Conservation (phyloP, 2,888 invertebrate genomes). For the Aphidius colemani region DNA sequence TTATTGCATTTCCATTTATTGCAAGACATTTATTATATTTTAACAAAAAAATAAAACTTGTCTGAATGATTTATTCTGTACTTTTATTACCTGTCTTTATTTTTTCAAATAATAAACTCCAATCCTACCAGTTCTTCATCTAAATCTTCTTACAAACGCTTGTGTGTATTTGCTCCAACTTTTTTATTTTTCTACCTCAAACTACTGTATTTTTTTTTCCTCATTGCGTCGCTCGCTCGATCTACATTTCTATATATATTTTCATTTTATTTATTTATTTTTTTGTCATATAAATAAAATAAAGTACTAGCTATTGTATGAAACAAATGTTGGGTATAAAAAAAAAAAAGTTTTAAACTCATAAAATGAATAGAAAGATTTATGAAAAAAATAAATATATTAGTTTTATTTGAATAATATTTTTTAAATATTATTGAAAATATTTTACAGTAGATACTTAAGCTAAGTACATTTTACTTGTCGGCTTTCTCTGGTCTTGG, state of each 20-base stretch:
- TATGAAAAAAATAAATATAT: too few species aligned
- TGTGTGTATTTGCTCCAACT: not conserved
- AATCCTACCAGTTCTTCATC: constrained; percentile 4
- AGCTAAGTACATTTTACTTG: constrained; percentile 25
- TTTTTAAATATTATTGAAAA: not conserved
- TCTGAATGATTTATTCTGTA: constrained; percentile 26
- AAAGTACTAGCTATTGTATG: constrained; percentile 16
- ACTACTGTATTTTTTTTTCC: too few species aligned
- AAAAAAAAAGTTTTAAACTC: constrained; percentile 4
- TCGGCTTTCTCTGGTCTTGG: constrained; percentile 9
- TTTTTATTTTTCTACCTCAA: not conserved
- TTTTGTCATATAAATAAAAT: constrained; percentile 21
- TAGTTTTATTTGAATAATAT: too few species aligned
- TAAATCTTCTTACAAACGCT: constrained; percentile 18
- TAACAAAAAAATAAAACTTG: not conserved
- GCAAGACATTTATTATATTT: constrained; percentile 15
- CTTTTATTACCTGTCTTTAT: not conserved
- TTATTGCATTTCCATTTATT: constrained; percentile 27
- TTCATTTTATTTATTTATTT: too few species aligned
- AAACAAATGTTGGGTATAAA: constrained; percentile 10
- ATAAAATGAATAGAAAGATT: not conserved
- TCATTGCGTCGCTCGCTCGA: too few species aligned
- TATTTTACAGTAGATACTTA: not conserved
- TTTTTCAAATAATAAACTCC: not conserved
- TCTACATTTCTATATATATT: too few species aligned